Conservation (phyloP, 2,888 invertebrate genomes). For the Dysmachus trigonus region DNA sequence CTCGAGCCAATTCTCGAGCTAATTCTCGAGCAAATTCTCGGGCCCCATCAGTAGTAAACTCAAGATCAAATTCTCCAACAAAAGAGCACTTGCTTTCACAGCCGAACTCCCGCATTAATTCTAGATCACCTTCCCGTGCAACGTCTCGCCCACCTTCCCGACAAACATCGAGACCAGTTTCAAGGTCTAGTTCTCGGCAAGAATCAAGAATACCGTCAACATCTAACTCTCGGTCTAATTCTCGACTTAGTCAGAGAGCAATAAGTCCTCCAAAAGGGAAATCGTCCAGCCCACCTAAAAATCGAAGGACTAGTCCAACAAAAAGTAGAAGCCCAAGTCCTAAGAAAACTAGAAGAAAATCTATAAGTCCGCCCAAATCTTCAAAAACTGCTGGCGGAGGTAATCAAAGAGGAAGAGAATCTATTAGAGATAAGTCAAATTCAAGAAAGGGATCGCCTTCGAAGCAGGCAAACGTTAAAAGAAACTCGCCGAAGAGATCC, state of each 20-base stretch:
- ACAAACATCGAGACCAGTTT: constrained; percentile 53
- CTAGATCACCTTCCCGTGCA: constrained; percentile 56
- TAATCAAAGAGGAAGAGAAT: constrained; percentile 41
- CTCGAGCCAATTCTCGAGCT: constrained; percentile 51
- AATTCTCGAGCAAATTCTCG: constrained; percentile 53
- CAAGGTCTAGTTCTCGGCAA: constrained; percentile 51
- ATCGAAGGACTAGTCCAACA: constrained; percentile 48
- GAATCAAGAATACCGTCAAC: constrained; percentile 52
- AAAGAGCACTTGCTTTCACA: constrained; percentile 55
- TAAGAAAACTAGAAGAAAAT: constrained; percentile 53
- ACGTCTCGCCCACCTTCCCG: constrained; percentile 53
- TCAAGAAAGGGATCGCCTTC: not conserved
- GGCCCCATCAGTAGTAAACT: constrained; percentile 47
- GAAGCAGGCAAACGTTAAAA: not conserved
- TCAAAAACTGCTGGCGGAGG: constrained; percentile 39
- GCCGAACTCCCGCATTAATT: constrained; percentile 54
- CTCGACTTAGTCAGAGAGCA: not conserved
- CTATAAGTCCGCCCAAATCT: constrained; percentile 55
- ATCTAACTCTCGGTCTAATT: constrained; percentile 53
- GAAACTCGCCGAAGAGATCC: constrained; percentile 41
- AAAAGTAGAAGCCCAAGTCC: constrained; percentile 55
- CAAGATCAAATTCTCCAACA: constrained; percentile 54
- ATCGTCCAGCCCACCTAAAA: constrained; percentile 55
- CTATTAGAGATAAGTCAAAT: not conserved
- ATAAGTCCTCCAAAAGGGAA: constrained; percentile 47